A percentile compares a stretch with the other conserved stretches of the same genome.
These are phyloP conservation scores for Macrotrachela quadricornifera DNA, from an alignment of 1,140 invertebrate genomes.

Conservation along the genomic window DNA sequence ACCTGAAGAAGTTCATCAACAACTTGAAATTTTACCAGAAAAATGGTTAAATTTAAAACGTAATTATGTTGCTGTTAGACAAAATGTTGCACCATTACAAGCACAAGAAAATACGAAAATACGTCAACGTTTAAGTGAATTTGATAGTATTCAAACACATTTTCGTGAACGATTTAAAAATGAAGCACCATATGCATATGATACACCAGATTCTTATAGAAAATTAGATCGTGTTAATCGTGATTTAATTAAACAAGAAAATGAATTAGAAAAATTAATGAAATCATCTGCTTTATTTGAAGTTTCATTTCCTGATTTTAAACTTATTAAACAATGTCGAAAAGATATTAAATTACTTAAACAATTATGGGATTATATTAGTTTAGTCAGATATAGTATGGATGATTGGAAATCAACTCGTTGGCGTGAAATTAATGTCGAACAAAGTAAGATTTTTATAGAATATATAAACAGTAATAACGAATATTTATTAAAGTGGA, in stretches of 20 bases:
- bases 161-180: conserved; percentile 5
- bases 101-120: conserved; percentile 62
- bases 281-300: too few relatives aligned
- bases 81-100: conserved; percentile 65
- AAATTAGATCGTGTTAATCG: too few relatives aligned
- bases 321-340: conserved; percentile 53
- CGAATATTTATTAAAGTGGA: too few relatives aligned
- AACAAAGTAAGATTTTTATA: conserved; percentile 34
- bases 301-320: too few relatives aligned
- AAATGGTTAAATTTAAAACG: conserved; percentile 63
- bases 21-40: conserved; percentile 46
- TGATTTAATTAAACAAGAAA: too few relatives aligned
- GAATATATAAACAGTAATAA: too few relatives aligned
- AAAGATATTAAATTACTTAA: conserved; percentile 70
- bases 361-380: conserved; percentile 81
- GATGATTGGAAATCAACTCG: conserved; percentile 86
- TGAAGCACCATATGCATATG: too few relatives aligned
- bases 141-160: conserved; percentile 35
- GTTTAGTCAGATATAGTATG: conserved; percentile 68
- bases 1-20: conserved; percentile 33
- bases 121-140: conserved; percentile 50
- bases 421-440: conserved; percentile 82
- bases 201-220: too few relatives aligned
- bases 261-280: too few relatives aligned
- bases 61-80: conserved; percentile 59